Base-by-base conservation (phyloP, 2,888 invertebrate species). In the Rhagium mordax region DNA sequence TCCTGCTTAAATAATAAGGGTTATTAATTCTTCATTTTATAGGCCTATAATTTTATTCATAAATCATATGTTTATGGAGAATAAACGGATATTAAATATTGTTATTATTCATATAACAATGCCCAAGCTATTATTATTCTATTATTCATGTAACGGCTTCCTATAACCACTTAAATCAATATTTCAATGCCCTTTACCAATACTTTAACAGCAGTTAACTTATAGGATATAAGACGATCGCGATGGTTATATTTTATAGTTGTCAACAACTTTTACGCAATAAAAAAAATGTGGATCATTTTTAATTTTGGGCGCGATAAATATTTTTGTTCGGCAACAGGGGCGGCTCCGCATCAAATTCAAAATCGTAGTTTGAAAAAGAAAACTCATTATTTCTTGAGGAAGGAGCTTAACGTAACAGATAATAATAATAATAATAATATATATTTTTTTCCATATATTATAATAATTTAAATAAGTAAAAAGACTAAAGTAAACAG, bases 111-210 rank as follows among this genome's bases (percentile, higher is more conserved):
- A 41, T 1, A 41, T 41, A 41, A 41, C n/a, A 41, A 41, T 41
- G n/a, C 5, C 41, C 4, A 41, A 41, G 41, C 41, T 41, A 41
- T n/a, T 41, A 41, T 41, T 4, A 15, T 41, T 41, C 13, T 41
- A 41, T 41, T 41, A n/a, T 41, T 41, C 41, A 41, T 41, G n/a
- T 41, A 41, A 41, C 41, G n/a, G n/a, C n/a, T 41, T n/a, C 13
- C 13, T 13, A 4, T 41, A 41, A 41, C 41, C n/a, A 41, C 41
- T 41, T n/a, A 41, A 41, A n/a, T 41, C 41, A 41, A 41, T 41
- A 41, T 53, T 65, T 65, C 53, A 65, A 53, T 53, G 65, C 53
- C 53, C 53, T 65, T 16, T 53, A 27, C 65, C 21, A 20, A 33
- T 65, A 65, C 53, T 65, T 65, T 53, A 65, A 33, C 33, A 27